phyloP scores from a whole-genome alignment of 92 coral and sea anemone genomes.

The Ricordea florida region DNA sequence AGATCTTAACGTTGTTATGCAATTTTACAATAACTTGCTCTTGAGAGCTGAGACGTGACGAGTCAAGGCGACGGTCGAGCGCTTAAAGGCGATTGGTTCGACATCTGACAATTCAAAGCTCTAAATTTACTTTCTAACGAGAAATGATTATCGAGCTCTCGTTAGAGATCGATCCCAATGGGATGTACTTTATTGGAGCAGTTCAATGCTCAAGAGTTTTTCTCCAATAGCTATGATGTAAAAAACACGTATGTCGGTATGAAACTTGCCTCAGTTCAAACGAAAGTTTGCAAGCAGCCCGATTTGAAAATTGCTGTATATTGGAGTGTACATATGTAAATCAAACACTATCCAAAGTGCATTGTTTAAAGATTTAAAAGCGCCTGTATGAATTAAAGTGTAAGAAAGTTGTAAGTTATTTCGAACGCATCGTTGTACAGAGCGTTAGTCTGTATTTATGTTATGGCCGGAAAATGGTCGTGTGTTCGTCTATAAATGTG shows the following conservation, averaged over 20 bases:
- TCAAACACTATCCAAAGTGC: too few species aligned
- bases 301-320: too few species aligned
- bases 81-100: conserved; percentile 24
- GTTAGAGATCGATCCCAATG: conserved; percentile 7
- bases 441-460: conserved; percentile 15
- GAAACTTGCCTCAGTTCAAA: too few species aligned
- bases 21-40: conserved; percentile 21
- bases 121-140: background rate
- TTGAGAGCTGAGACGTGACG: conserved; percentile 12
- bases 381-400: background rate
- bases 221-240: too few species aligned
- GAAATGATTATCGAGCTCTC: background rate
- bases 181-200: conserved; percentile 14
- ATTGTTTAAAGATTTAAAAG: background rate
- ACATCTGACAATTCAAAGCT: background rate
- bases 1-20: conserved; percentile 19
- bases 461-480: conserved; percentile 27
- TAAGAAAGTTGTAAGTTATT: conserved; percentile 24
- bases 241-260: too few species aligned
- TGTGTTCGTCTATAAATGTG: conserved; percentile 40
- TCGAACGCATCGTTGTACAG: conserved; percentile 8
- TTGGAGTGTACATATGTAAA: conserved; percentile 17
- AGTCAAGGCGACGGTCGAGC: conserved; percentile 41
- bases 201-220: conserved; percentile 5
- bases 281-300: too few species aligned